Base-by-base conservation (phyloP, 2,888 invertebrate species). In the Psococerastis gibbosa region DNA sequence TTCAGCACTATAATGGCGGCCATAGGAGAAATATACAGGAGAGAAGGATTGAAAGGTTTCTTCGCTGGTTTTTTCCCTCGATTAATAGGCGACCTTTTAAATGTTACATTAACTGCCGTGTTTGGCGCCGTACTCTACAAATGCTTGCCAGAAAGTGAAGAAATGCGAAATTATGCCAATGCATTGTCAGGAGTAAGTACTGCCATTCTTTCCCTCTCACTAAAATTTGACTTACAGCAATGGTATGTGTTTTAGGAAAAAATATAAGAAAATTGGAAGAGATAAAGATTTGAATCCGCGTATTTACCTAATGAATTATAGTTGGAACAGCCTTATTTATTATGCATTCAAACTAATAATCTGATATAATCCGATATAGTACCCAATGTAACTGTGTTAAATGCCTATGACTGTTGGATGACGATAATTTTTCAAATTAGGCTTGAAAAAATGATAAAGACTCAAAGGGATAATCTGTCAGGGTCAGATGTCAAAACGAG, bases 1-100 rank as follows among this genome's bases (percentile, higher is more conserved):
- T 63, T 35, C 59, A 80, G 78, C 53, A 75, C 80, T 17, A 59
- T 91, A 47, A 64, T 83, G 51, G 71, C 76, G 49, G 81, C 89
- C 0, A 65, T 92, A 49, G 63, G 65, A 42, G 78, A 85, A 55
- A 81, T 95, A 49, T 92, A 85, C 60, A 70, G 65, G 53, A 81
- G 84, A 55, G 85, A 91, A 56, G 95, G 95, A 31, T 66, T 94
- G 43, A 57, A 67, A 16, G 95, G 95, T 45, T 85, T 82, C 61
- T 89, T 80, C 63, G 74, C 83, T 50, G 95, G 95, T 16, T 61
- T 97, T 34, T 61, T 89, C 44, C 94, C 97, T 1, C 78, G 88
- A 58, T 57, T 94, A 35, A 58, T 92, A 46, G 87, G 82, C 47
- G 91, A 91, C 62, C 67, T 85, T 35, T 67, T 83, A 43, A 78